Evolutionary conservation across 2,888 invertebrate species (phyloP).

Genomic region (Cataglyphis altisquamis): DNA sequence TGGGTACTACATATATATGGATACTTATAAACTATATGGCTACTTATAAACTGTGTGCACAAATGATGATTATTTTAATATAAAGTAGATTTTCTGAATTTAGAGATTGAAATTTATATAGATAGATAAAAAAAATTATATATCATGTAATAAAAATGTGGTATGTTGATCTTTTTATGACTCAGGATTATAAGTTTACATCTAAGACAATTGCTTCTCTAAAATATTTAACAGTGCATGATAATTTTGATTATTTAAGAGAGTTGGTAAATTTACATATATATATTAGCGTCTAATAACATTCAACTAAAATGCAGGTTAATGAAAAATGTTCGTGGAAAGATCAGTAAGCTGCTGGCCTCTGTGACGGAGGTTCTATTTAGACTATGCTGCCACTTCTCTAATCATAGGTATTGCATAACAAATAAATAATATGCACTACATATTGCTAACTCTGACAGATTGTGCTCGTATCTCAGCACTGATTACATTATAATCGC

Average conservation of each 20-base stretch:
- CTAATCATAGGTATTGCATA: conserved; percentile 89
- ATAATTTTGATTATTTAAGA: conserved; percentile 72
- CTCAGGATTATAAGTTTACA: conserved; percentile 36
- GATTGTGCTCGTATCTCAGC: conserved; percentile 59
- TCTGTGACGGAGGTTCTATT: conserved; percentile 91
- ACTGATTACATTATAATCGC: conserved; percentile 72
- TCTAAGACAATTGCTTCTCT: conserved; percentile 58
- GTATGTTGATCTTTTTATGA: neutral
- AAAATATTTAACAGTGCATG: conserved; percentile 72
- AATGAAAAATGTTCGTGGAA: conserved; percentile 90
- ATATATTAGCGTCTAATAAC: conserved; percentile 79
- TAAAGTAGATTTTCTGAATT: neutral
- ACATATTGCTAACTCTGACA: conserved; percentile 63
- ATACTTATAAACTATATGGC: neutral
- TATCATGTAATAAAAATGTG: conserved; percentile 11
- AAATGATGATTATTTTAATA: neutral
- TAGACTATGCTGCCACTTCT: conserved; percentile 90
- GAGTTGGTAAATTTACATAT: conserved; percentile 58
- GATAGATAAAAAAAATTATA: neutral
- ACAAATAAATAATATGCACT: conserved; percentile 81
- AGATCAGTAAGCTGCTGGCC: conserved; percentile 90
- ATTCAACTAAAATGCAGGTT: conserved; percentile 87
- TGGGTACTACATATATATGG: neutral
- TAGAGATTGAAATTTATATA: conserved; percentile 2
- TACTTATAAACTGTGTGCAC: neutral